Conservation (phyloP, 1,140 invertebrate genomes). For the Oncopeltus fasciatus region DNA sequence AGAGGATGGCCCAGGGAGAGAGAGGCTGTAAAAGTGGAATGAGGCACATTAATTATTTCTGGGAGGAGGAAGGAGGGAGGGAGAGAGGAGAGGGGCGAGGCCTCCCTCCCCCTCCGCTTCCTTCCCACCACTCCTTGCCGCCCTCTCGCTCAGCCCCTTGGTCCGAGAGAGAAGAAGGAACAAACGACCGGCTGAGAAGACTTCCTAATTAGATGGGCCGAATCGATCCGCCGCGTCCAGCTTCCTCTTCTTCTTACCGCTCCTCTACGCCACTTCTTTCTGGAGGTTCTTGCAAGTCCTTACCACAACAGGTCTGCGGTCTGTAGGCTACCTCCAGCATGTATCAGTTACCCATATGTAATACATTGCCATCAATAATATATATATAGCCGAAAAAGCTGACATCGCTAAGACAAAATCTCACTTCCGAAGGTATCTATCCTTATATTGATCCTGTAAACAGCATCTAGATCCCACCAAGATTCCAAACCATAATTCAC, state of each 20-base stretch:
- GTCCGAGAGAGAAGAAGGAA: neutral
- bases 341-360: too few species aligned
- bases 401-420: too few species aligned
- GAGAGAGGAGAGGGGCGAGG: neutral
- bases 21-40: conserved; percentile 26
- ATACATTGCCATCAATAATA: too few species aligned
- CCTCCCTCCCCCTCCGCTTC: neutral
- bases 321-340: too few species aligned
- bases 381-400: too few species aligned
- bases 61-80: neutral
- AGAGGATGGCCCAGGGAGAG: conserved; percentile 8
- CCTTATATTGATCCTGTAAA: too few species aligned
- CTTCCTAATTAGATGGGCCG: neutral
- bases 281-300: too few species aligned
- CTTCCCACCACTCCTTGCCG: neutral
- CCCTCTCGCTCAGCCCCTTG: neutral
- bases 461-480: too few species aligned
- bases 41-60: conserved; percentile 26
- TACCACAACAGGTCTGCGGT: too few species aligned
- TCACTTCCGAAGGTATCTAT: too few species aligned
- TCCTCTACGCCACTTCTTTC: too few species aligned
- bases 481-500: too few species aligned
- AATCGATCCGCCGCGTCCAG: neutral
- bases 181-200: neutral
- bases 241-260: neutral